These are phyloP conservation scores for Plutella xylostella DNA, from an alignment of 2,888 invertebrate species.

Conservation along the genomic window DNA sequence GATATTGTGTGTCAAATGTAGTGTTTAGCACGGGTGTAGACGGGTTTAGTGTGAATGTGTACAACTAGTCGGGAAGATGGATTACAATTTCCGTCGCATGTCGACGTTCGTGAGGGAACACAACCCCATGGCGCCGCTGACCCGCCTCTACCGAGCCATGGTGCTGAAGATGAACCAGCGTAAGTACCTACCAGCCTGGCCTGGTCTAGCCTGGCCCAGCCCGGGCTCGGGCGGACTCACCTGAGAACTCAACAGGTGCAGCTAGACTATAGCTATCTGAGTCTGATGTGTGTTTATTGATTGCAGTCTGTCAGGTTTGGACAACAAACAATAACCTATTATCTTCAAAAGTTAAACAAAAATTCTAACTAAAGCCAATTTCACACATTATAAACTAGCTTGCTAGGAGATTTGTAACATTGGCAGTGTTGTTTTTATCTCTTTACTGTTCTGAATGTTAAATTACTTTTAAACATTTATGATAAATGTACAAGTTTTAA, in stretches of 20 bases:
- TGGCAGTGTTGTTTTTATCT: no score
- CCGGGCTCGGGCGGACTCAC: not conserved
- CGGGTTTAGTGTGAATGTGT: no score
- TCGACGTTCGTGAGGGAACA: slow-evolving; percentile 34
- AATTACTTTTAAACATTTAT: no score
- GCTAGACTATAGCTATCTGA: not conserved
- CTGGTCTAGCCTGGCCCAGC: not conserved
- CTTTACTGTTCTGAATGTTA: no score
- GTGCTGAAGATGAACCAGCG: slow-evolving; percentile 62
- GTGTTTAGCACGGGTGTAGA: slow-evolving; percentile 24
- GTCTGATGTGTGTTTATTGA: not conserved
- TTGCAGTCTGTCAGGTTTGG: not conserved
- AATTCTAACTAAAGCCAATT: no score
- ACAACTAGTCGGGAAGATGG: not conserved
- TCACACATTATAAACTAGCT: no score
- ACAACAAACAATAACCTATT: not conserved
- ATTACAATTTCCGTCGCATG: slow-evolving; percentile 23
- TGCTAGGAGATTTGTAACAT: no score
- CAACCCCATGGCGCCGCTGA: slow-evolving; percentile 53
- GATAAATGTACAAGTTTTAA: no score
- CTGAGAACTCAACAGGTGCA: not conserved
- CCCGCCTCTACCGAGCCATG: slow-evolving; percentile 56
- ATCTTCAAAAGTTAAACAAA: no score
- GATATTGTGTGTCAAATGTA: slow-evolving; percentile 68
- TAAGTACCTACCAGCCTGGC: slow-evolving; percentile 29